Percentiles rank a stretch among this genome's conserved stretches.
Conservation (phyloP, 2,113 vertebrate species). For the Eclectus roratus region DNA sequence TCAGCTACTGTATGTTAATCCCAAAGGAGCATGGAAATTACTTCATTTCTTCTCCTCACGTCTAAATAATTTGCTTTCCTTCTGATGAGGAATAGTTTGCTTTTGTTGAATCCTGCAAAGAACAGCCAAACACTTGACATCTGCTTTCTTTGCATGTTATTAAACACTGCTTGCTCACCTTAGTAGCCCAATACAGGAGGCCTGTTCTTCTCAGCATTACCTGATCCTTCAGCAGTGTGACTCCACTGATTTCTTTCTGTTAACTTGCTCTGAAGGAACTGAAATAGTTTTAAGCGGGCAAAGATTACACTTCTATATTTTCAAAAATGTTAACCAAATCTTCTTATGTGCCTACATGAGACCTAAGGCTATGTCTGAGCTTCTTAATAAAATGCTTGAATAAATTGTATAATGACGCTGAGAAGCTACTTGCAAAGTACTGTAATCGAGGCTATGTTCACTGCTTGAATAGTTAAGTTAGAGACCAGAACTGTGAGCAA, state of each 20-base stretch:
- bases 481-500: not conserved
- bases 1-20: not conserved
- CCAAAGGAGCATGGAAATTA: not conserved
- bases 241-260: not conserved
- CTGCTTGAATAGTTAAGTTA: conserved; percentile 9
- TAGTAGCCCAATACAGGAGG: not conserved
- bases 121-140: not conserved
- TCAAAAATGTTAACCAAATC: conserved; percentile 61
- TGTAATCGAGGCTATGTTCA: not conserved
- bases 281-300: conserved; percentile 20
- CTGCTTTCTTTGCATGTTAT: not conserved
- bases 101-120: not conserved
- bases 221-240: not conserved
- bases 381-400: conserved; percentile 46
- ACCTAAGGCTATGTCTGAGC: conserved; percentile 53
- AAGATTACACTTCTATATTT: conserved; percentile 50
- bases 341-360: conserved; percentile 42
- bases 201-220: not conserved
- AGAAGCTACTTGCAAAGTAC: not conserved
- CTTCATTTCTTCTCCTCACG: not conserved
- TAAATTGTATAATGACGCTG: not conserved
- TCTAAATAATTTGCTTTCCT: not conserved
- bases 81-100: not conserved
- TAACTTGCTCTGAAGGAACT: conserved; percentile 15
- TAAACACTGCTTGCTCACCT: not conserved